These are phyloP conservation scores for Bos javanicus DNA, from an alignment of 2,113 vertebrate genomes.

Conservation along the genomic window DNA sequence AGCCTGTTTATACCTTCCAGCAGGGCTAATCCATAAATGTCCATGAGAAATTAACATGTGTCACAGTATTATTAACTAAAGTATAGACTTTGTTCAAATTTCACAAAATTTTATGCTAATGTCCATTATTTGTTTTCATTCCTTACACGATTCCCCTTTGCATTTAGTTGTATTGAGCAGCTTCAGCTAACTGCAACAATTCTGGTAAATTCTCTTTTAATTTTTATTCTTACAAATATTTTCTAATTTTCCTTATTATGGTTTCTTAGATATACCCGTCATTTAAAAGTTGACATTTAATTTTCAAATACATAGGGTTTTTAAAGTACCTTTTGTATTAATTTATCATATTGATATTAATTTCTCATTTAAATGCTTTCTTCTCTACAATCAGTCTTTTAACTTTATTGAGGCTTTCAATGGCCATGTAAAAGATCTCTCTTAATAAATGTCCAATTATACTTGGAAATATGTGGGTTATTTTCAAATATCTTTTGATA, in stretches of 20 bases:
- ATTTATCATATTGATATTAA: background rate
- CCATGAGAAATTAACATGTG: background rate
- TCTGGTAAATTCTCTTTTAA: background rate
- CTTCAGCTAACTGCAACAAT: background rate
- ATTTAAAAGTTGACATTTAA: background rate
- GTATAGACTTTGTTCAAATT: background rate
- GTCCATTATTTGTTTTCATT: background rate
- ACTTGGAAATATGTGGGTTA: background rate
- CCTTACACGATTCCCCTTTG: background rate
- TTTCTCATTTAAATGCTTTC: background rate
- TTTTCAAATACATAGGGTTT: background rate
- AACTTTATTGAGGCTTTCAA: background rate
- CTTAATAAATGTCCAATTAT: background rate
- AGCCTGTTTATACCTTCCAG: background rate
- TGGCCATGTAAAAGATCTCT: background rate
- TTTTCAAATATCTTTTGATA: background rate
- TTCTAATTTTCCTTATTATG: background rate
- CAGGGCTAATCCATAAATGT: background rate
- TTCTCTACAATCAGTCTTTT: background rate
- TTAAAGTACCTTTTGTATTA: background rate
- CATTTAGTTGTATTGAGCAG: background rate
- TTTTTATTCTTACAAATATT: background rate
- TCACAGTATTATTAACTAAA: background rate
- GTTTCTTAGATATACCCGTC: background rate
- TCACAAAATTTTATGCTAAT: background rate